Evolutionary conservation across 2,797 vertebrate genomes (phyloP).

Genomic region (Anolis apletophallus): DNA sequence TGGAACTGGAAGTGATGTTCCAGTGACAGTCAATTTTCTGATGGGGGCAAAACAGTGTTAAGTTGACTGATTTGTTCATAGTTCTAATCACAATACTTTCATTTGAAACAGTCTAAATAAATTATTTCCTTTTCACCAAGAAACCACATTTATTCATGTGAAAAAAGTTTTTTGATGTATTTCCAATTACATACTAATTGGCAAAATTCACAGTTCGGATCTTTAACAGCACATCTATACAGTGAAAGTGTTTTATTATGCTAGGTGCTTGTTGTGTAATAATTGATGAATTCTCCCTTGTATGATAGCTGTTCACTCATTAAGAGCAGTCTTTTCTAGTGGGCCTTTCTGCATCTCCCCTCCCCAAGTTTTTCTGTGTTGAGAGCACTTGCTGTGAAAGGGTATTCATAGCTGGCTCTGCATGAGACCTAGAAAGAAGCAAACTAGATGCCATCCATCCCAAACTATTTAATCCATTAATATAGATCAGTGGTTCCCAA

Average conservation of each 20-base stretch:
- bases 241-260: conserved; percentile 11
- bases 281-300: conserved; percentile 7
- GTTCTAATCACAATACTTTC: neutral
- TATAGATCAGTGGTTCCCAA: neutral
- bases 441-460: neutral
- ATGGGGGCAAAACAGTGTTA: too few species aligned
- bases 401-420: neutral
- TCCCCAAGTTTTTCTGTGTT: neutral
- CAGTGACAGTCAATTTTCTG: too few species aligned
- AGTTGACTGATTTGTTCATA: conserved; percentile 26
- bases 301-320: neutral
- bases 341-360: neutral
- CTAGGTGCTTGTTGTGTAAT: neutral
- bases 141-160: neutral
- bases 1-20: too few species aligned
- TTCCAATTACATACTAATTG: neutral
- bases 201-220: conserved; percentile 14
- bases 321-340: neutral
- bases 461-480: neutral
- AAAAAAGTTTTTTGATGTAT: conserved; percentile 10
- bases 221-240: neutral
- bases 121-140: conserved; percentile 8
- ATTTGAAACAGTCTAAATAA: conserved; percentile 9
- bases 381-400: neutral
- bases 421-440: neutral